A percentile compares a stretch with the other conserved stretches of the same genome.
Evolutionary conservation across 2,113 vertebrate species (phyloP).

Genomic region (Ondatra zibethicus): DNA sequence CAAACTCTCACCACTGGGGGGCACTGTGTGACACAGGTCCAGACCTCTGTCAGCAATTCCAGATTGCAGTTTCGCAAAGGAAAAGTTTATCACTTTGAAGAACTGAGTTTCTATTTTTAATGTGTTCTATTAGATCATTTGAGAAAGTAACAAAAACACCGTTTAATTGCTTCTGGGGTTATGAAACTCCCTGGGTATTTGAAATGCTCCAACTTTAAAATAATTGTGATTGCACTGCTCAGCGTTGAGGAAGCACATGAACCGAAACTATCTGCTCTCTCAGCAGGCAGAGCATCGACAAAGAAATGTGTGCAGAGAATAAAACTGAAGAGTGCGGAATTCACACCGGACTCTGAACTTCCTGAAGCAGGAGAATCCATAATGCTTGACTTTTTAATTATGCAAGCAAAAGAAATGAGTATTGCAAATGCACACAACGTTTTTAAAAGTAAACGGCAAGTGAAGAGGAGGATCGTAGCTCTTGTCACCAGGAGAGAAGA

Average conservation of each 20-base stretch:
- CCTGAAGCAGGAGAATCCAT: slow-evolving; percentile 6
- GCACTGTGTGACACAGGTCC: neutral
- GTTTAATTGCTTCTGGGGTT: slow-evolving; percentile 25
- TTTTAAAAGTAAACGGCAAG: neutral
- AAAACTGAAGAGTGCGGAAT: neutral
- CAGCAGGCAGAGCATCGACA: neutral
- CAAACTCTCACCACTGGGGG: neutral
- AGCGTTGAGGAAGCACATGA: neutral
- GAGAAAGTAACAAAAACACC: slow-evolving; percentile 45
- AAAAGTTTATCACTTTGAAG: slow-evolving; percentile 51
- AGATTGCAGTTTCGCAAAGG: slow-evolving; percentile 33
- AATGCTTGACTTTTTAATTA: slow-evolving; percentile 37
- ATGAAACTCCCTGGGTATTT: slow-evolving; percentile 35
- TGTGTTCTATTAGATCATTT: slow-evolving; percentile 29
- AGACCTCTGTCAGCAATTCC: slow-evolving; percentile 52
- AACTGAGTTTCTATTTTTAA: slow-evolving; percentile 71
- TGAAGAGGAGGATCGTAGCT: neutral
- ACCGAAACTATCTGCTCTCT: slow-evolving; percentile 29
- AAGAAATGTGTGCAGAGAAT: neutral
- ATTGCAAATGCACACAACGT: neutral
- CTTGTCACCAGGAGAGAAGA: neutral
- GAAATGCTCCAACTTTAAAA: slow-evolving; percentile 57
- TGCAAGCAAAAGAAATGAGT: neutral
- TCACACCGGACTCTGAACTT: slow-evolving; percentile 7
- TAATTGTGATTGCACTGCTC: neutral